These are phyloP conservation scores for Connochaetes taurinus DNA, from an alignment of 2,113 vertebrate species.

Conservation along the genomic window DNA sequence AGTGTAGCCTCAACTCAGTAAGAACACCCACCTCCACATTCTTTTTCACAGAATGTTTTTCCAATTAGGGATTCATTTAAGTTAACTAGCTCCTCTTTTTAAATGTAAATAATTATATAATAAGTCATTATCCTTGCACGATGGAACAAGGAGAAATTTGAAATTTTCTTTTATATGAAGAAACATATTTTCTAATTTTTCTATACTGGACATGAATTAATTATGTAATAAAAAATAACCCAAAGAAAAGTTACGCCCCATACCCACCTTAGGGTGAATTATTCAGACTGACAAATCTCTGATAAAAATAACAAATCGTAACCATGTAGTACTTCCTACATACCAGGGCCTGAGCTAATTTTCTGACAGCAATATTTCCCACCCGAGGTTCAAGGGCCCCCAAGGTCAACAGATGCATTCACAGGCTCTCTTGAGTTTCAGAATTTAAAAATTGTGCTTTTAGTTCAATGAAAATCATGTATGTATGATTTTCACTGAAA, in stretches of 20 bases:
- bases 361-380: background rate
- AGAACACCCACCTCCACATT: background rate
- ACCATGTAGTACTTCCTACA: background rate
- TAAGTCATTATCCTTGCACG: background rate
- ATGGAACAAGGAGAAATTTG: background rate
- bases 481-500: background rate
- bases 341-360: background rate
- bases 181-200: background rate
- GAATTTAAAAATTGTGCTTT: constrained; percentile 7
- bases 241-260: background rate
- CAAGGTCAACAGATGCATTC: background rate
- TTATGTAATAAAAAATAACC: background rate
- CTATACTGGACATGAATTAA: background rate
- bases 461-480: background rate
- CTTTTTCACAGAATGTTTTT: background rate
- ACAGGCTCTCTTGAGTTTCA: background rate
- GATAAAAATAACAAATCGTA: background rate
- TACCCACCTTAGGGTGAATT: background rate
- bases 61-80: constrained; percentile 2
- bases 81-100: background rate
- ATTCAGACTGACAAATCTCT: constrained; percentile 17
- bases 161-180: background rate
- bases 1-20: background rate
- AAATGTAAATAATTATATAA: constrained; percentile 24
- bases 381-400: background rate